Evolutionary conservation across 1,140 invertebrate genomes (phyloP).

Genomic region (Cardiocondyla obscurior): DNA sequence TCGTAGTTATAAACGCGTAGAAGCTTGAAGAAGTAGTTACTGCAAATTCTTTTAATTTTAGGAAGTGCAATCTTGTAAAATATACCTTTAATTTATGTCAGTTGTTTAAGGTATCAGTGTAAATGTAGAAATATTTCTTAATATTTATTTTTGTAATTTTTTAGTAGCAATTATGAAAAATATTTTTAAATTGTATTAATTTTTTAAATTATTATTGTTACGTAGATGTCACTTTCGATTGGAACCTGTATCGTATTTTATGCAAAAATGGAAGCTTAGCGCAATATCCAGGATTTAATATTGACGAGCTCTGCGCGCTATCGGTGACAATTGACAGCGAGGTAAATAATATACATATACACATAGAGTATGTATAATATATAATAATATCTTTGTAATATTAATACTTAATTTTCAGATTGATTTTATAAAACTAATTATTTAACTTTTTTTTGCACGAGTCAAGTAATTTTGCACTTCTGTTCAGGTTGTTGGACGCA

Average conservation of each 20-base stretch:
- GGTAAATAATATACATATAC: conserved; percentile 80
- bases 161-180: not conserved
- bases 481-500: conserved; percentile 79
- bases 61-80: not conserved
- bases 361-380: no score
- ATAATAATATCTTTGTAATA: no score
- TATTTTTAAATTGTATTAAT: no score
- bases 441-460: conserved; percentile 23
- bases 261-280: conserved; percentile 86
- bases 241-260: conserved; percentile 82
- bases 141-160: not conserved
- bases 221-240: conserved; percentile 2
- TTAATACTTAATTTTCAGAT: not conserved
- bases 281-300: conserved; percentile 79
- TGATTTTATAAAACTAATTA: not conserved
- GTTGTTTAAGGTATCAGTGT: not conserved
- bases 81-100: not conserved
- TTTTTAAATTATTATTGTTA: conserved; percentile 22
- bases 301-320: conserved; percentile 85
- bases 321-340: conserved; percentile 86
- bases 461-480: conserved; percentile 52
- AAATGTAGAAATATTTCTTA: not conserved
- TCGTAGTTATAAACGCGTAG: not conserved
- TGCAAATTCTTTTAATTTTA: not conserved
- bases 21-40: not conserved